These are phyloP conservation scores for Acrobasis repandana DNA, from an alignment of 2,888 invertebrate genomes.

Conservation along the genomic window DNA sequence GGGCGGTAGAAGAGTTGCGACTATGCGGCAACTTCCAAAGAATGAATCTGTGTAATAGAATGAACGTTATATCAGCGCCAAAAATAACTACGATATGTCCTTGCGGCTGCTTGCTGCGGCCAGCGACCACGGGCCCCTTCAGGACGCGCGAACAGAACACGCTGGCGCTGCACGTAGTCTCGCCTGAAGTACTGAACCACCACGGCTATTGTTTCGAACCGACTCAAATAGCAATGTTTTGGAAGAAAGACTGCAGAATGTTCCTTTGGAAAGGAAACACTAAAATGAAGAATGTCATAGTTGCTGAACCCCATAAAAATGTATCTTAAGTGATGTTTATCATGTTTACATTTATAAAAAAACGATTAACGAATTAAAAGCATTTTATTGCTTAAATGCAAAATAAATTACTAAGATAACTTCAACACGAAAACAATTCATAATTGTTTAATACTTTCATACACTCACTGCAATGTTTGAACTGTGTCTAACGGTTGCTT, in stretches of 20 bases:
- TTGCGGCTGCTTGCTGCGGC: conserved; percentile 69
- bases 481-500: conserved; percentile 82
- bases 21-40: conserved; percentile 65
- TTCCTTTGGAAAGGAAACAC: conserved; percentile 83
- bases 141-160: conserved; percentile 71
- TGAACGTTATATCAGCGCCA: conserved; percentile 54
- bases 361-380: conserved; percentile 20
- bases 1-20: conserved; percentile 66
- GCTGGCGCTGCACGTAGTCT: conserved; percentile 71
- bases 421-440: conserved; percentile 9
- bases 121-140: conserved; percentile 61
- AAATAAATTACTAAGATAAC: conserved; percentile 33
- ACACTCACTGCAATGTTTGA: conserved; percentile 84
- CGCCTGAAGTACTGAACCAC: conserved; percentile 77
- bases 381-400: conserved; percentile 42
- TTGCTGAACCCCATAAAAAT: conserved; percentile 53
- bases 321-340: conserved; percentile 29
- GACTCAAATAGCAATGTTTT: conserved; percentile 84
- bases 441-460: conserved; percentile 2
- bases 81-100: conserved; percentile 65
- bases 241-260: conserved; percentile 88
- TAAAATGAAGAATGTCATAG: conserved; percentile 56
- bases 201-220: conserved; percentile 82
- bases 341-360: conserved; percentile 14
- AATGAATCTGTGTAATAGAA: conserved; percentile 61